Base-by-base conservation (phyloP, 2,113 vertebrate genomes). In the Oncorhynchus masou region DNA sequence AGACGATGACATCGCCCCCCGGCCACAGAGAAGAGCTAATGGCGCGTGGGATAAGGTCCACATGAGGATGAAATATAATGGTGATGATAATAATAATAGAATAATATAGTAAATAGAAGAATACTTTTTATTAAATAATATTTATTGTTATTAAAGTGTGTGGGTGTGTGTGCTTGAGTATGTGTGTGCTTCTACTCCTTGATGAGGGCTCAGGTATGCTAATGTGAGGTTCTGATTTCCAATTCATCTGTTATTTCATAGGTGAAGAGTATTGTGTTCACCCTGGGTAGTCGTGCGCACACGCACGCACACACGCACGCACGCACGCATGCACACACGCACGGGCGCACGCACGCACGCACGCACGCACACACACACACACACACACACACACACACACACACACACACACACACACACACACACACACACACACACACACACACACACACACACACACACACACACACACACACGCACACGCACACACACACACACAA, bases 41-140 rank as follows among this genome's bases (percentile, higher is more conserved):
- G 93, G 89, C 83, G 90, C 90, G 88, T 92, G 90, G 87, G 87
- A 92, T 91, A 89, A 90, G 88, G 88, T 87, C 87, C 88, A 83
- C 88, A 87, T 82, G 91, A 91, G 80, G 82, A 86, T 81, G 82
- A 90, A 87, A 87, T 89, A 89, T 84, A 92, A 87, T 88, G 88
- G 87, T 84, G 84, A 86, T 90, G 83, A 87, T 92, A 90, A 92
- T 89, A 79, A 87, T 85, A 75, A 86, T 90, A 86, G 87, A 90
- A 88, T 22, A 62, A 31, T 67, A 72, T 78, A 31, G 29, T 12
- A 64, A 69, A 67, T 64, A 91, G 85, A 88, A 89, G 84, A 90
- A 90, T 83, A 81, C 77, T 66, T 66, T 66, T 64, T 66, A 15
- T 66, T 66, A 66, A 15, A 27, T 25, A 25, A 29, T 29, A 66